Evolutionary conservation across 2,113 vertebrate genomes (phyloP).

Genomic region (western clawed frog (Xenopus tropicalis)): UCB_Xtro_10.0 CM004447.2:70629501-70630000

Average conservation of each 20-base stretch:
- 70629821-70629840: slow-evolving; percentile 15
- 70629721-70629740: background rate
- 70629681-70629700: background rate
- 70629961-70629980: slow-evolving; percentile 48
- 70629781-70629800: background rate
- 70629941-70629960: slow-evolving; percentile 37
- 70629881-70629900: background rate
- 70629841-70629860: slow-evolving; percentile 2
- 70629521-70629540: too few species aligned
- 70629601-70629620: background rate
- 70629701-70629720: background rate
- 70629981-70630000: slow-evolving; percentile 41
- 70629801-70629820: slow-evolving; percentile 6
- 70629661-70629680: too few species aligned
- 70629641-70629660: background rate
- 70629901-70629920: background rate
- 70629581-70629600: background rate
- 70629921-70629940: slow-evolving; percentile 45
- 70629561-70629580: too few species aligned
- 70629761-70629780: background rate
- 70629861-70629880: background rate
- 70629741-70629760: slow-evolving; percentile 4
- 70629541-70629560: too few species aligned
- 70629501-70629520: background rate
- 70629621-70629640: background rate